phyloP scores from a whole-genome alignment of 2,888 invertebrate species.

The Omphaloscelis lunosa region DNA sequence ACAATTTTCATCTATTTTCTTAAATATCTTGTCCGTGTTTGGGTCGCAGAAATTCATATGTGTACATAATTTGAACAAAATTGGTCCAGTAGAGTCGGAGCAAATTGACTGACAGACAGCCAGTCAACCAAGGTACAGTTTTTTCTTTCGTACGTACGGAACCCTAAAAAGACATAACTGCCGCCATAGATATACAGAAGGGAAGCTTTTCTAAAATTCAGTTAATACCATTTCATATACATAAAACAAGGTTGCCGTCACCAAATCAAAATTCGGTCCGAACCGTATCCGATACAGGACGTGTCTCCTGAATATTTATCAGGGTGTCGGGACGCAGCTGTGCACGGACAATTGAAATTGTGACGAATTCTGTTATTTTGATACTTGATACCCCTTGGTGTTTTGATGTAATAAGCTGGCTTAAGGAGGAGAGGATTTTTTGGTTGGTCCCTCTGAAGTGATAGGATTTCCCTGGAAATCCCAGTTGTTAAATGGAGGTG shows the following conservation, averaged over 20 bases:
- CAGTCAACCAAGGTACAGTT: too few species aligned
- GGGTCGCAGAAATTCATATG: too few species aligned
- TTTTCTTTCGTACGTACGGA: too few species aligned
- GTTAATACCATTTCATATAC: constrained; percentile 67
- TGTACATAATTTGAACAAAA: too few species aligned
- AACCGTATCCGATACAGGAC: constrained; percentile 59
- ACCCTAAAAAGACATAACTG: constrained; percentile 7
- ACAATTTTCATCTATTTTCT: too few species aligned
- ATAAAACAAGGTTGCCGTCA: constrained; percentile 59
- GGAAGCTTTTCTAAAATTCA: constrained; percentile 60
- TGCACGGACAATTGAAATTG: constrained; percentile 68
- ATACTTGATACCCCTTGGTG: constrained; percentile 34
- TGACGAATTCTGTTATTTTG: constrained; percentile 68
- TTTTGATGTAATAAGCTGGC: constrained; percentile 53
- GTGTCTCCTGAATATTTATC: constrained; percentile 79
- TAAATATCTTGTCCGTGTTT: too few species aligned
- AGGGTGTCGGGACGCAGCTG: constrained; percentile 70
- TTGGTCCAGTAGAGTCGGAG: too few species aligned
- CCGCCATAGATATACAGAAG: neutral
- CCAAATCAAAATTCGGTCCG: constrained; percentile 74
- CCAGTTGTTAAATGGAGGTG: neutral
- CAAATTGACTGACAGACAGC: too few species aligned
- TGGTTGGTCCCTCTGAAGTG: neutral
- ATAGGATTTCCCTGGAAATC: neutral
- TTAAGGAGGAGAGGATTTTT: neutral